A percentile compares a stretch with the other conserved stretches of the same genome.
Conservation (phyloP, 2,113 vertebrate genomes). For the Tylochromis polylepis region DNA sequence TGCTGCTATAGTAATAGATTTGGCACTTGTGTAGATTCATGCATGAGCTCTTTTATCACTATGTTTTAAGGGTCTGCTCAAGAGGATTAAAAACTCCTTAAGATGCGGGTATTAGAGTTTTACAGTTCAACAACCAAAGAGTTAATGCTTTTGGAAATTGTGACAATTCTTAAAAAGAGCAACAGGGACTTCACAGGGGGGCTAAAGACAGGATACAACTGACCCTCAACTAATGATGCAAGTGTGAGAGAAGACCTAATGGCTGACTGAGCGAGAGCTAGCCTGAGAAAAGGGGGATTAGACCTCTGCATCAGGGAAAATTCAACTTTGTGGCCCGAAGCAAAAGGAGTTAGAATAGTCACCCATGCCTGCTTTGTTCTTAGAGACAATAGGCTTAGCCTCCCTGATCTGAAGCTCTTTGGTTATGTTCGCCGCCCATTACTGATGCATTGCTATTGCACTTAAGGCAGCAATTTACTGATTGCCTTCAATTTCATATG, state of each 20-base stretch:
- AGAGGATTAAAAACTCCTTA: conserved; percentile 69
- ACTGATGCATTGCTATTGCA: conserved; percentile 50
- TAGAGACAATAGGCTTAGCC: conserved; percentile 67
- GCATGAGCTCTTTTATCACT: conserved; percentile 37
- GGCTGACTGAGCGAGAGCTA: conserved; percentile 44
- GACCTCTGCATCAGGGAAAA: conserved; percentile 49
- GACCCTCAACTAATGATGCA: conserved; percentile 70
- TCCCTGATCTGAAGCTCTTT: conserved; percentile 46
- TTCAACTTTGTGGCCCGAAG: conserved; percentile 55
- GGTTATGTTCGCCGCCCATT: conserved; percentile 63
- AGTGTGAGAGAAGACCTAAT: conserved; percentile 40
- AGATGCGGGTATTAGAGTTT: conserved; percentile 62
- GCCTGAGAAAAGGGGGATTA: conserved; percentile 69
- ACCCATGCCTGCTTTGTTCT: conserved; percentile 62
- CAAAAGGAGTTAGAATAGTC: conserved; percentile 55
- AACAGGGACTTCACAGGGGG: conserved; percentile 50
- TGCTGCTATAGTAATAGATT: not conserved
- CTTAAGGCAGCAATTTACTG: conserved; percentile 65
- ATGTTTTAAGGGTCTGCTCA: conserved; percentile 47
- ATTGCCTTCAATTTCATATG: conserved; percentile 63
- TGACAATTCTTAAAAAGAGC: conserved; percentile 61
- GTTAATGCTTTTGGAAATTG: conserved; percentile 63
- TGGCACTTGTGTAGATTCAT: conserved; percentile 17
- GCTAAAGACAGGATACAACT: conserved; percentile 43
- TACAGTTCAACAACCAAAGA: conserved; percentile 56